Evolutionary conservation across 2,888 invertebrate genomes (phyloP).

Genomic region (Diogma glabrata): DNA sequence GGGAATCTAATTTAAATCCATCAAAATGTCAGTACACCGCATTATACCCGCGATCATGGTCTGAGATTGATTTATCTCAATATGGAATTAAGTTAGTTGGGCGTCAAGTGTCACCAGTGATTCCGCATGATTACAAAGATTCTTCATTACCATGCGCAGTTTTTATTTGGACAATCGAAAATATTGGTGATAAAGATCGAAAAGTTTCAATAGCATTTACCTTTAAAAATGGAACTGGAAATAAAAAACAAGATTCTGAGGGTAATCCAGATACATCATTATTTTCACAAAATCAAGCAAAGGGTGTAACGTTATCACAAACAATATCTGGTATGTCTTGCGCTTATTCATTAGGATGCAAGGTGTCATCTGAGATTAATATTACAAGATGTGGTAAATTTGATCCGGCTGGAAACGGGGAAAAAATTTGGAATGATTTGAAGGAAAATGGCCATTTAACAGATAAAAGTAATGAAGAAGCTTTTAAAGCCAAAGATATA

Average conservation of each 20-base stretch:
- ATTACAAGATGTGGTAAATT: constrained; percentile 51
- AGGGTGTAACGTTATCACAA: constrained; percentile 58
- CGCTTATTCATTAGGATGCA: constrained; percentile 41
- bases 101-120: constrained; percentile 83
- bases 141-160: constrained; percentile 78
- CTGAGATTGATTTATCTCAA: constrained; percentile 72
- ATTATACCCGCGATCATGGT: constrained; percentile 88
- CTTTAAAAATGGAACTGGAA: constrained; percentile 77
- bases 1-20: constrained; percentile 63
- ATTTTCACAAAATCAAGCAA: constrained; percentile 36
- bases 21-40: constrained; percentile 65
- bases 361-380: constrained; percentile 35
- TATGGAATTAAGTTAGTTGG: constrained; percentile 67
- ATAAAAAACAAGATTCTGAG: constrained; percentile 41
- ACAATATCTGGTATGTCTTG: constrained; percentile 53
- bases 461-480: constrained; percentile 29
- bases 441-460: constrained; percentile 54
- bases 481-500: constrained; percentile 43
- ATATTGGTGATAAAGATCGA: constrained; percentile 53
- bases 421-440: constrained; percentile 65
- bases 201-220: constrained; percentile 79
- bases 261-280: constrained; percentile 27
- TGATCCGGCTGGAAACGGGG: constrained; percentile 55
- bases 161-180: constrained; percentile 77
- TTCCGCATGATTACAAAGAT: constrained; percentile 91